These are phyloP conservation scores for Salminus brasiliensis DNA, from an alignment of 2,113 vertebrate genomes.

Conservation along the genomic window DNA sequence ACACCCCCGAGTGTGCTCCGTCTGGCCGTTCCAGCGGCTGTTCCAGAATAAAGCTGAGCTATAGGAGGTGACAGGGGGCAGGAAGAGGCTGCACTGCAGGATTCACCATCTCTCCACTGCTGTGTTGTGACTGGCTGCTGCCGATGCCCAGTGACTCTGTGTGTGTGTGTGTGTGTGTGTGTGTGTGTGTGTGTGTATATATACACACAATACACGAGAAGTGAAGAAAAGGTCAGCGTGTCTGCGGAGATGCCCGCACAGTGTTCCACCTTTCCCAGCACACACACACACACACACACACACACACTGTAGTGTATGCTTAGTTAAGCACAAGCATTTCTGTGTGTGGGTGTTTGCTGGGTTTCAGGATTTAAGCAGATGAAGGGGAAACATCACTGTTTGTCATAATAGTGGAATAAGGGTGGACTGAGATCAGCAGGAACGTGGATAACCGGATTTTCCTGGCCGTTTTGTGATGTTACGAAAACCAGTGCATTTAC, in stretches of 20 bases:
- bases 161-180: constrained; percentile 16
- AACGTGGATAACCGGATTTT: too few relatives aligned
- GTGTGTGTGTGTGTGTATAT: neutral
- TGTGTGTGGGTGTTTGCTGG: neutral
- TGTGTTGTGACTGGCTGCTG: neutral
- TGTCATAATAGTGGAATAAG: neutral
- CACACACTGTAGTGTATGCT: neutral
- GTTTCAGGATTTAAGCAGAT: neutral
- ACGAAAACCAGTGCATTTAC: too few relatives aligned
- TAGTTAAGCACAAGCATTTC: neutral
- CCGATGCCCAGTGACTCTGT: neutral
- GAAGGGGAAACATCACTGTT: neutral
- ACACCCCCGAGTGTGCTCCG: too few relatives aligned
- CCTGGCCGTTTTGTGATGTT: too few relatives aligned
- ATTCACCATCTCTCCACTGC: neutral
- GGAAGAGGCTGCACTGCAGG: neutral
- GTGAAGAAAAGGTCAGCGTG: constrained; percentile 32
- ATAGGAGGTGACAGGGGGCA: neutral
- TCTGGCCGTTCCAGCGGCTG: neutral
- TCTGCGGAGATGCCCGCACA: constrained; percentile 7
- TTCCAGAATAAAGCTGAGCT: neutral
- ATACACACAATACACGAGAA: neutral
- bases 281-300: neutral
- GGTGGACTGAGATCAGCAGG: too few relatives aligned
- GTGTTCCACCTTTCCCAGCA: constrained; percentile 22